Evolutionary conservation across 2,113 vertebrate species (phyloP), one percentile per base, ranked within the genome.

Genomic region (Mobula birostris): DNA sequence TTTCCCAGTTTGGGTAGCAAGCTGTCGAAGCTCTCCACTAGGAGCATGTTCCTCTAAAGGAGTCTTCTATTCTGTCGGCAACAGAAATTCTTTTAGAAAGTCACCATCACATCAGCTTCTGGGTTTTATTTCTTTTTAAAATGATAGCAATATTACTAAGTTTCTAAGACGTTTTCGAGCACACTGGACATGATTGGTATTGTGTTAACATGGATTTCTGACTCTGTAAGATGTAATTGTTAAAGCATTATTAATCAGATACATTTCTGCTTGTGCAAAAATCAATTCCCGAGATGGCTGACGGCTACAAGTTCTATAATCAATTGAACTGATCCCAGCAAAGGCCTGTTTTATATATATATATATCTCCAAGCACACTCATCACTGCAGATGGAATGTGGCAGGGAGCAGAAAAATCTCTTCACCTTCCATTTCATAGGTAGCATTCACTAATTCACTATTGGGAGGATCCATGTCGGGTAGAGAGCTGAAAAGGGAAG

Each of bases 301-400:
- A 94, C 40, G 94, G 94, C 68, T 95, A 94, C 94, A 95, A 94
- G 95, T 95, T 95, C 95, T 94, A 58, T 7, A 70, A 95, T 9
- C 72, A 96, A 96, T 95, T 95, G n/a, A 79, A 95, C 85, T 76
- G 91, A 95, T 79, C 90, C 94, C 94, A 66, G 94, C 95, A 95
- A 95, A 93, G 91, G 36, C 95, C 94, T 95, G 72, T 78, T 95
- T 36, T 36, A 36, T 36, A 36, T 36, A 36, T 36, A 14, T 95
- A 95, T 95, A 95, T 32, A 76, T 94, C 95, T 95, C 96, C 90
- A 79, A 95, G 94, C 94, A 85, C 94, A 94, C 96, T 95, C 96
- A 94, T 4, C 70, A 83, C 92, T 95, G 61, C 94, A 94, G 96
- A 95, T 94, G 96, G 95, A 96, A 94, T 96, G 95, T 95, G 96